Conservation (phyloP, 2,888 invertebrate genomes). For the Strigamia crassipes region DNA sequence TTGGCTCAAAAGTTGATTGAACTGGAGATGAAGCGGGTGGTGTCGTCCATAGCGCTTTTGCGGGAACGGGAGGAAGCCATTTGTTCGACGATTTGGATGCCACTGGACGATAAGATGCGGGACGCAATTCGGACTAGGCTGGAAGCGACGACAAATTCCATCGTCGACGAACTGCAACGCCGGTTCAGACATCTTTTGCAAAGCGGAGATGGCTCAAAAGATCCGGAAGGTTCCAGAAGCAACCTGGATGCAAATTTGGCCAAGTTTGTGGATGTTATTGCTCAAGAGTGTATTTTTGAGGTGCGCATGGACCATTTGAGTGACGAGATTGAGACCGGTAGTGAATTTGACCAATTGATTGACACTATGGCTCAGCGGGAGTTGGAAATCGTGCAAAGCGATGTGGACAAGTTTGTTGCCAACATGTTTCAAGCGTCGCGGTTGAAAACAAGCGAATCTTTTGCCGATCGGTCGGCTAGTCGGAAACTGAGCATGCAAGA, state of each 20-base stretch:
- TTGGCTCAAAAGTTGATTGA: background rate
- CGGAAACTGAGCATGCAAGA: conserved; percentile 13
- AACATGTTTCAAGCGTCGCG: background rate
- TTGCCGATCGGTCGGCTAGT: background rate
- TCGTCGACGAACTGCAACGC: background rate
- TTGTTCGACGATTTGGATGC: background rate
- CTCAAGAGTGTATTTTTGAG: background rate
- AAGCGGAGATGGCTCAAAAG: background rate
- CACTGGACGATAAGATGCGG: background rate
- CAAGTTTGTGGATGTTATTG: conserved; percentile 6
- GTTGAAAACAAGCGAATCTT: background rate
- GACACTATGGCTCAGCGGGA: background rate
- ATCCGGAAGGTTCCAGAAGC: background rate
- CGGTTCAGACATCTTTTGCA: background rate
- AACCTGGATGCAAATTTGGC: background rate
- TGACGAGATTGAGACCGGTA: too few species aligned
- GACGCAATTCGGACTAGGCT: background rate
- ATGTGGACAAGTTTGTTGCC: background rate
- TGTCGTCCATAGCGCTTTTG: background rate
- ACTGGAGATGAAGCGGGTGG: background rate
- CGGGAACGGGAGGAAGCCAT: background rate
- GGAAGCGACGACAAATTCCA: background rate
- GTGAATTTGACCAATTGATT: background rate
- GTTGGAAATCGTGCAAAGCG: background rate
- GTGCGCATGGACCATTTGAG: background rate